A percentile compares a stretch with the other conserved stretches of the same genome.
Evolutionary conservation across 2,888 invertebrate species (phyloP).

Genomic region (Lymantria monacha): DNA sequence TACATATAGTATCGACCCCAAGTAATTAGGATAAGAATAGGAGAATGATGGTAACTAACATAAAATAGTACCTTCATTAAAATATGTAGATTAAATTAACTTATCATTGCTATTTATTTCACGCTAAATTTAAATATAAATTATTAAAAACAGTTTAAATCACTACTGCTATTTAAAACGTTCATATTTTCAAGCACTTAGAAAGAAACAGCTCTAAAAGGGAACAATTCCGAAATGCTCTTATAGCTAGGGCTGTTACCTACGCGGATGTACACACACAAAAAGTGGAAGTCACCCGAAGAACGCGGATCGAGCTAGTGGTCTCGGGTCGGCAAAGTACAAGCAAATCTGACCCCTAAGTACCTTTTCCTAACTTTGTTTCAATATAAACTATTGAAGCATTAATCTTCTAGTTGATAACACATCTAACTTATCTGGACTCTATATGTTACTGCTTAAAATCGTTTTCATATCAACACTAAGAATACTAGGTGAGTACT

Average conservation of each 20-base stretch:
- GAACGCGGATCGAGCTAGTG: slow-evolving; percentile 74
- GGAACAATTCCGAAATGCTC: slow-evolving; percentile 62
- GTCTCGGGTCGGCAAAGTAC: slow-evolving; percentile 40
- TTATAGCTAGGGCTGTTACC: slow-evolving; percentile 63
- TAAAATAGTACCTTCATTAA: no score
- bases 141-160: no score
- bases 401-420: slow-evolving; percentile 54
- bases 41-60: no score
- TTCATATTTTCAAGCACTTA: no score
- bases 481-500: slow-evolving; percentile 30
- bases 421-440: slow-evolving; percentile 49
- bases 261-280: slow-evolving; percentile 66
- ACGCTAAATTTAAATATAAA: no score
- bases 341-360: slow-evolving; percentile 60
- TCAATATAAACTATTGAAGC: slow-evolving; percentile 53
- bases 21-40: no score
- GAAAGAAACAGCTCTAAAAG: not conserved
- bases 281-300: slow-evolving; percentile 74
- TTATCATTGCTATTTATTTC: no score
- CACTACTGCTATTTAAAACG: no score
- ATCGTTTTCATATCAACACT: slow-evolving; percentile 52
- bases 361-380: slow-evolving; percentile 49
- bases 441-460: slow-evolving; percentile 56
- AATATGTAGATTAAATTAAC: no score
- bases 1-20: no score